Base-by-base conservation (phyloP, 35 echinoderm and acorn worm species). In the Stichopus chloronotus region DNA sequence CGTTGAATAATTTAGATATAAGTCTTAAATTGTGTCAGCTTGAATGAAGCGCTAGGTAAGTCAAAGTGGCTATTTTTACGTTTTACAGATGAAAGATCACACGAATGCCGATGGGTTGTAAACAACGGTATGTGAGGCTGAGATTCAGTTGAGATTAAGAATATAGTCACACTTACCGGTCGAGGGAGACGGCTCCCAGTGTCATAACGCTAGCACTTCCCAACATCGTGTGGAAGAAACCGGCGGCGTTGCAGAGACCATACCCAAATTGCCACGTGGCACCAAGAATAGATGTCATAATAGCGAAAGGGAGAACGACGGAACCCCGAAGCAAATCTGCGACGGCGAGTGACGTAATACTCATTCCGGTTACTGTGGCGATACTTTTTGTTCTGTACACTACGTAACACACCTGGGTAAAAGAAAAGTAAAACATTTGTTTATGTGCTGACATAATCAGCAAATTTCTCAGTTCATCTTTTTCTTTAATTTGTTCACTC, bases 121-220 rank as follows among this genome's bases (percentile, higher is more conserved):
- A 43, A 43, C 30, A 43, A 43, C 30, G 30, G 30, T 3, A 43
- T 43, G 30, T 3, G 30, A 43, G 30, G 30, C 30, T 43, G 30
- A 43, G 30, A 78, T 78, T 9, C 12, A 9, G 76, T 78, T 5
- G 76, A 78, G 5, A 17, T 6, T 9, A 19, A 8, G 17, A 76
- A 76, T 76, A 78, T 22, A 9, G 21, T 78, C 9, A 78, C 21
- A 17, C 55, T 85, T 94, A 98, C 96, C 96, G 95, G 72, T 98
- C 96, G 16, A 98, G 43, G n/a, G 96, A 98, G 20, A 98, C 94
- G n/a, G 94, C 96, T 0, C 94, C 96, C 7, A 98, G 63, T 11
- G 96, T 98, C 96, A 98, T 98, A 8, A 95, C 94, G 53, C 96
- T 98, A 4, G 96, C 96, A 81, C 94, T 98, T 54, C 94, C 94